Conservation (phyloP, 2,888 invertebrate species). For the Dugesia japonica region DNA sequence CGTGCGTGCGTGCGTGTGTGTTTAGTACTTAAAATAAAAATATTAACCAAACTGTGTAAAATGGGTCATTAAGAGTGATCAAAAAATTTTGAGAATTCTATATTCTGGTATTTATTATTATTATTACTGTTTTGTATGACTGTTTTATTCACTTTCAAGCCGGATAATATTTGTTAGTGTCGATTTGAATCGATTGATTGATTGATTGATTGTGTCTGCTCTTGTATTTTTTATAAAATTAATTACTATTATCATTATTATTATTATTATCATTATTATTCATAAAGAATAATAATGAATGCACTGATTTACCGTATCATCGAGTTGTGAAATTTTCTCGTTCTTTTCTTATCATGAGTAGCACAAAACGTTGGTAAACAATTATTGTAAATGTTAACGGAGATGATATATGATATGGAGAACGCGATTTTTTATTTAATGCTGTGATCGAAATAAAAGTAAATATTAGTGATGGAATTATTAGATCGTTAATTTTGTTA, state of each 20-base stretch:
- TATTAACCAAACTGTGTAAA: neutral
- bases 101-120: neutral
- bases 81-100: neutral
- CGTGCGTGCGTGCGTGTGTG: too few species aligned
- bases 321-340: neutral
- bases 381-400: neutral
- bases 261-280: too few species aligned
- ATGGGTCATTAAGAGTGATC: neutral
- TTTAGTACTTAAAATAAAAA: neutral
- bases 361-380: neutral
- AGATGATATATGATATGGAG: neutral
- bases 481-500: neutral
- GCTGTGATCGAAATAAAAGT: conserved; percentile 13
- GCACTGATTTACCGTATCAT: neutral
- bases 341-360: neutral
- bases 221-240: neutral
- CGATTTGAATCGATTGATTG: too few species aligned
- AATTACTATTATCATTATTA: too few species aligned
- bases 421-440: neutral
- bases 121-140: conserved; percentile 20
- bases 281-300: neutral
- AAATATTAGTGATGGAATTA: neutral
- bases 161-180: neutral
- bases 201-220: neutral
- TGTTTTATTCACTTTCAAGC: neutral